Base-by-base conservation (phyloP, 2,888 invertebrate genomes). In the Dryobotodes eremita region DNA sequence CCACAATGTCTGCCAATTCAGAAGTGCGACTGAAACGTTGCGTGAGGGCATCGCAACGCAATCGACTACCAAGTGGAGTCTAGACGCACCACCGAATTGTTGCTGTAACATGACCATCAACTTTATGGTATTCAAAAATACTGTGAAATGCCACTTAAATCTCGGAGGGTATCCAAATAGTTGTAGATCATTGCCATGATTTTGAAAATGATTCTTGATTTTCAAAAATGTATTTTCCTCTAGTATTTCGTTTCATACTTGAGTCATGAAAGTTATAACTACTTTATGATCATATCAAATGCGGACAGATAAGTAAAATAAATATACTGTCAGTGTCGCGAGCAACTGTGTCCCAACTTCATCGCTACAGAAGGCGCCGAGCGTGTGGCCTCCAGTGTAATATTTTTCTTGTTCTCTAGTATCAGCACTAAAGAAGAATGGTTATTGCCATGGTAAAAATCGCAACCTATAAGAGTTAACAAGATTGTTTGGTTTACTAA, bases 11-110 rank as follows among this genome's bases (percentile, higher is more conserved):
- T 50, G 11, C 64, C 73, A 84, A 85, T 85, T 84, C 77, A 82
- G 71, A 10, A 71, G 64, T 82, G 36, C 55, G 77, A 20, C 64
- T 68, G 15, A 42, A 48, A 53, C 77, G 86, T 85, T 85, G 83
- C 86, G 86, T 61, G 82, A 85, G 86, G 83, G 83, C 83, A 50
- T 84, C 80, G 75, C 82, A 82, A 82, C 83, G 86, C 36, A 48
- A 57, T 36, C 42, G 53, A 80, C 80, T 55, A 15, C 46, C 42
- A 15, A 42, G 0, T 17, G 15, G 20, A 26, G 73, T 82, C 82
- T 59, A 71, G 71, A 68, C 66, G 62, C 31, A 68, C 68, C 31
- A 55, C 77, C 20, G 82, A 85, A 82, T 77, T 84, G 8, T 46
- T 46, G 46, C 46, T 46, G 46, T 46, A 46, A 1, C 46, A 46